These are phyloP conservation scores for Dallia pectoralis DNA, from an alignment of 2,797 vertebrate species.

Conservation along the genomic window DNA sequence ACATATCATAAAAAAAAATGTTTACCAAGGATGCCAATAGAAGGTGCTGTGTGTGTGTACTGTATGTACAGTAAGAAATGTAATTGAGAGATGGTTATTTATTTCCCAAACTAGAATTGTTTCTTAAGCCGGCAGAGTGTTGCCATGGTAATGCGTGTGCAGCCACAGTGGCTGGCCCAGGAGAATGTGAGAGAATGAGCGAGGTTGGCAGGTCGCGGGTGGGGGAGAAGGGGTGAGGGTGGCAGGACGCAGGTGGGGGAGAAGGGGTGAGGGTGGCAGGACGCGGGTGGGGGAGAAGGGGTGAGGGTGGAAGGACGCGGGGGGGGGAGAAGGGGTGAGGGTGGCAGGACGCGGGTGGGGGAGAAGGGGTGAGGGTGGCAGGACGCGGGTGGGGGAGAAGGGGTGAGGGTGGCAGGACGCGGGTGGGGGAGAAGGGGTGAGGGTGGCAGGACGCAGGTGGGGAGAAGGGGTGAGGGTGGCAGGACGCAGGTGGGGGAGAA, in stretches of 20 bases:
- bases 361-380: constrained; percentile 20
- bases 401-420: constrained; percentile 83
- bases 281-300: too few relatives aligned
- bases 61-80: too few relatives aligned
- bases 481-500: constrained; percentile 42
- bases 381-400: too few relatives aligned
- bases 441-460: constrained; percentile 40
- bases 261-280: too few relatives aligned
- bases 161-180: constrained; percentile 73
- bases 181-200: constrained; percentile 25
- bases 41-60: neutral
- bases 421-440: constrained; percentile 23
- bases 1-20: too few relatives aligned
- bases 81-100: constrained; percentile 66
- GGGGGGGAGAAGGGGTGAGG: too few relatives aligned
- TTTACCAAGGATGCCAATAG: too few relatives aligned
- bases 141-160: constrained; percentile 84
- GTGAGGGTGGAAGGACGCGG: too few relatives aligned
- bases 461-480: constrained; percentile 17
- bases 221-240: constrained; percentile 48
- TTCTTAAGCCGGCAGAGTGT: constrained; percentile 80
- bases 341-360: constrained; percentile 74
- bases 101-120: constrained; percentile 51
- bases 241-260: too few relatives aligned
- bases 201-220: constrained; percentile 38